phyloP scores from a whole-genome alignment of 2,797 vertebrate species.

The Argyrosomus regius region DNA sequence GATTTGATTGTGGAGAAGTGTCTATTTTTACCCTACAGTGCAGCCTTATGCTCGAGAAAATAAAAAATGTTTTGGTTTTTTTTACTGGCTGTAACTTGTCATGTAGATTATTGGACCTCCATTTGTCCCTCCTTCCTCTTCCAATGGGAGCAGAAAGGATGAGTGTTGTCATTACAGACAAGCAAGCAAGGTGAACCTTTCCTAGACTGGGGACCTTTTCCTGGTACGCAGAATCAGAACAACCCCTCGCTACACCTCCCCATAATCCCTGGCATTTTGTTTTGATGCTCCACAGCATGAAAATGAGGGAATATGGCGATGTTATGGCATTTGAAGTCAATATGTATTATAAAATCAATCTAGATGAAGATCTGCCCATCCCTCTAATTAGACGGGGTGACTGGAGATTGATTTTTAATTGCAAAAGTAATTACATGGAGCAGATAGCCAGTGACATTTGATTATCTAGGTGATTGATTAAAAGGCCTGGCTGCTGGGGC shows the following conservation, averaged over 20 bases:
- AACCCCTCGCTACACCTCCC: constrained; percentile 58
- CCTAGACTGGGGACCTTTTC: constrained; percentile 89
- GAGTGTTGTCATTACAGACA: constrained; percentile 86
- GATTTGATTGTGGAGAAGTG: constrained; percentile 40
- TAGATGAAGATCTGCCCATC: constrained; percentile 99
- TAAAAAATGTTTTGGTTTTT: constrained; percentile 16
- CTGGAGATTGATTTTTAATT: constrained; percentile 99
- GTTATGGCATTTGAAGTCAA: constrained; percentile 99
- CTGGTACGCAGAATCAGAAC: constrained; percentile 70
- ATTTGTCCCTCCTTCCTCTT: constrained; percentile 72
- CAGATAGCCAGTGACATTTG: constrained; percentile 99
- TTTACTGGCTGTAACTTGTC: constrained; percentile 53
- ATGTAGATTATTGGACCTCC: constrained; percentile 59
- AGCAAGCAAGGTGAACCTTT: constrained; percentile 88
- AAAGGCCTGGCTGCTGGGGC: constrained; percentile 96
- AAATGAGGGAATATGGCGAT: constrained; percentile 98
- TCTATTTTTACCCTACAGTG: constrained; percentile 34
- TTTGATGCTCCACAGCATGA: constrained; percentile 88
- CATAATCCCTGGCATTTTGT: constrained; percentile 77
- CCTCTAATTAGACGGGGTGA: constrained; percentile 99
- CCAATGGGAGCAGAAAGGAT: constrained; percentile 83
- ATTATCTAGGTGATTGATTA: constrained; percentile 99
- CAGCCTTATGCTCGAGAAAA: constrained; percentile 24
- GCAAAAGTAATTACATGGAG: constrained; percentile 99
- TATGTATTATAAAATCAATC: constrained; percentile 99